Evolutionary conservation across 2,113 vertebrate genomes (phyloP), one percentile per base, ranked within the genome.

Genomic region (Grammomys dolichurus): DNA sequence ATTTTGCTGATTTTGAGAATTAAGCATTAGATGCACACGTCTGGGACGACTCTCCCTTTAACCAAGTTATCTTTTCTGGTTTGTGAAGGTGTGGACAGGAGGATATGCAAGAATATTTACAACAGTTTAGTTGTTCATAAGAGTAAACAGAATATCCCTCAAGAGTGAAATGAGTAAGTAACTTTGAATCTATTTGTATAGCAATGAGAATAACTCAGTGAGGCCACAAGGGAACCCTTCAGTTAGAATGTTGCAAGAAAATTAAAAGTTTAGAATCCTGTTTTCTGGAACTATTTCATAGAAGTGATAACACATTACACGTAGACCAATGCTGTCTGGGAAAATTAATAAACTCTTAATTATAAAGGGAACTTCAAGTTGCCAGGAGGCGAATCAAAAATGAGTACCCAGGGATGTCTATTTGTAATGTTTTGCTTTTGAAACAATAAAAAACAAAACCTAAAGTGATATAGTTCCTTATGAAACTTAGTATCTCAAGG

Each of bases 201-300:
- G 58, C 36, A n/a, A 4, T 63, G 13, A 70, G 72, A n/a, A 75
- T 48, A 60, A 63, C 48, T n/a, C 22, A 70, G 78, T 31, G 33
- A 3, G 17, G 20, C 46, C n/a, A 20, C 73, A 43, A 20, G 46
- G 85, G 85, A 90, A 56, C 90, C 28, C 33, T 85, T 56, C 60
- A 92, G 36, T 87, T 69, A 76, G 19, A 75, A 26, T 69, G 28
- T 56, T 33, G 16, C 75, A 78, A 86, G 43, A 67, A 58, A 81
- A 94, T 84, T 51, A 85, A 75, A 91, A 91, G 46, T n/a, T 81
- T 13, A 69, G 65, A 80, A 80, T 70, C 17, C 43, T 43, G 12
- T 43, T 89, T 17, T 91, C 91, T 73, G 67, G 54, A 91, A 46
- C 19, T 26, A 22, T n/a, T 60, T 75, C 72, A 65, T 51, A 60